Evolutionary conservation across 1,140 invertebrate genomes (phyloP).

Genomic region (Zaprionus camerounensis): DNA sequence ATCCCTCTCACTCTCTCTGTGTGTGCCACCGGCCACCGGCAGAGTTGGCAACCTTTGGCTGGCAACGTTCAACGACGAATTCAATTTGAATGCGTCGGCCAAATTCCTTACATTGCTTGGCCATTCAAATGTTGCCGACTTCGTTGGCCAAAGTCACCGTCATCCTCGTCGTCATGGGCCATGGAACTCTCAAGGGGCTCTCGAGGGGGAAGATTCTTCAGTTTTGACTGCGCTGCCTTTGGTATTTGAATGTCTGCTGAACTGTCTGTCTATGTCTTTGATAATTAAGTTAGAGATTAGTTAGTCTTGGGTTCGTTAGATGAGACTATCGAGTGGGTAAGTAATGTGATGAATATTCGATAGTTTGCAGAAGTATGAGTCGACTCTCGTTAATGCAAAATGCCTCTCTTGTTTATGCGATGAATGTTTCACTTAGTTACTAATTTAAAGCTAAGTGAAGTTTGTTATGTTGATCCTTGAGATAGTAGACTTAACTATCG

Average conservation of each 20-base stretch:
- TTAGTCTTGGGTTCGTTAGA: neutral
- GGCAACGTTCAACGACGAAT: neutral
- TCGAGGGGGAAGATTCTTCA: neutral
- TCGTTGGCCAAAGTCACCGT: slow-evolving; percentile 1
- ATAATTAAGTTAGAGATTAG: slow-evolving; percentile 19
- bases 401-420: neutral
- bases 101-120: slow-evolving; percentile 67
- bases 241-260: slow-evolving; percentile 1
- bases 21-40: slow-evolving; percentile 3
- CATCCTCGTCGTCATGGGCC: slow-evolving; percentile 4
- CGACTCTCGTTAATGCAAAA: neutral
- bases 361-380: neutral
- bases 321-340: neutral
- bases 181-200: neutral
- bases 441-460: too few species aligned
- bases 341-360: neutral
- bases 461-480: too few species aligned
- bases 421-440: neutral
- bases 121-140: slow-evolving; percentile 71
- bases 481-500: too few species aligned
- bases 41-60: neutral
- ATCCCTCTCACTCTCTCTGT: neutral
- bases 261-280: slow-evolving; percentile 14
- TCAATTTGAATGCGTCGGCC: slow-evolving; percentile 70
- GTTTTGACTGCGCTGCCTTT: neutral